phyloP scores from a whole-genome alignment of 2,888 invertebrate species.

The Napeogenes inachia region DNA sequence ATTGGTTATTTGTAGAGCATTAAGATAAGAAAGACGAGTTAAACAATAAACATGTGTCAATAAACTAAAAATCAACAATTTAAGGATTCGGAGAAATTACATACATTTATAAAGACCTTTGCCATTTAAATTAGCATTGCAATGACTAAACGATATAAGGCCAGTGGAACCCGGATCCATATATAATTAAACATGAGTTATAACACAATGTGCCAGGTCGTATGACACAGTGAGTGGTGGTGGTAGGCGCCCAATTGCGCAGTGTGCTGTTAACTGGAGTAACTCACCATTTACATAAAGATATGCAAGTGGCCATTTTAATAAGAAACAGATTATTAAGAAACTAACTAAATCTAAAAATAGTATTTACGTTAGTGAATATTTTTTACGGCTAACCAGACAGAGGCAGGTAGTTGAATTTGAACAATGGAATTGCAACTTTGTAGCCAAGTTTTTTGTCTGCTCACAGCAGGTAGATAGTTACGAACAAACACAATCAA shows the following conservation, averaged over 20 bases:
- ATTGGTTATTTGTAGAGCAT: conserved; percentile 12
- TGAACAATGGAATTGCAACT: conserved; percentile 19
- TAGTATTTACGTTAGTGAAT: too few species aligned
- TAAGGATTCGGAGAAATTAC: not conserved
- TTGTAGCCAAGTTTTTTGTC: conserved; percentile 18
- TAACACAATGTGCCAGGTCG: conserved; percentile 38
- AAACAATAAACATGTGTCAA: conserved; percentile 16
- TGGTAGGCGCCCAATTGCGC: conserved; percentile 54
- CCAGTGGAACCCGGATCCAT: conserved; percentile 53
- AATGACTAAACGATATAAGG: conserved; percentile 46
- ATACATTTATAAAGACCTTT: conserved; percentile 1
- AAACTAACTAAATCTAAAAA: conserved; percentile 10
- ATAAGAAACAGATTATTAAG: conserved; percentile 33
- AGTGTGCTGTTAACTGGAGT: conserved; percentile 42
- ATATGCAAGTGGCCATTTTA: conserved; percentile 30
- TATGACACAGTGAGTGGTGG: conserved; percentile 43
- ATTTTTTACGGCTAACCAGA: not conserved
- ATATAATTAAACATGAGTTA: conserved; percentile 37
- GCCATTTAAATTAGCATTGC: conserved; percentile 26
- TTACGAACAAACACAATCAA: not conserved
- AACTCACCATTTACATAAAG: conserved; percentile 33
- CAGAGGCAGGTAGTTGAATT: conserved; percentile 17
- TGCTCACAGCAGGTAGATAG: conserved; percentile 11
- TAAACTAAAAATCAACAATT: not conserved
- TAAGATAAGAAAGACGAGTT: conserved; percentile 15